phyloP scores from a whole-genome alignment of 2,888 invertebrate genomes.

The Nemapogon koenigi region DNA sequence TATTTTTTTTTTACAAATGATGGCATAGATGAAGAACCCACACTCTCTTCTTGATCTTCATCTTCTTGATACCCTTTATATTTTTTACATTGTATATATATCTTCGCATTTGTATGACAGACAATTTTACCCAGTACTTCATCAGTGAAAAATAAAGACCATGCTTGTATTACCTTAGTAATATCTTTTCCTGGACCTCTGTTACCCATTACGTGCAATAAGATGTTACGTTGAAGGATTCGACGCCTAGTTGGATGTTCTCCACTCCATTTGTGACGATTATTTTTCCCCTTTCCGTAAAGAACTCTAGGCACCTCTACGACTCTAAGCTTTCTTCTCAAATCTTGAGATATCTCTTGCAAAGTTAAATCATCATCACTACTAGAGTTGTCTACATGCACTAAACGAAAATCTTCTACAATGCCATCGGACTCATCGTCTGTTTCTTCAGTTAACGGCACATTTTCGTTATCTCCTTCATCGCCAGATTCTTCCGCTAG shows the following conservation, averaged over 20 bases:
- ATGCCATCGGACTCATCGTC: slow-evolving; percentile 7
- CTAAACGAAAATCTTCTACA: slow-evolving; percentile 7
- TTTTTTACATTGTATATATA: slow-evolving; percentile 1
- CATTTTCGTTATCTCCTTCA: slow-evolving; percentile 1
- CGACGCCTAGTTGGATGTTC: background rate
- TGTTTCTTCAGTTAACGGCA: background rate
- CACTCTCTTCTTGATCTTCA: slow-evolving; percentile 6
- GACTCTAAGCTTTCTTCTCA: background rate
- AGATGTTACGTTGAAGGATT: slow-evolving; percentile 7
- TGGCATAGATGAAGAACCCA: background rate
- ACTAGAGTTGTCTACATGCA: background rate
- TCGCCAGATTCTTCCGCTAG: background rate
- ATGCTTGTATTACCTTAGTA: background rate
- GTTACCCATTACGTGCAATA: slow-evolving; percentile 8
- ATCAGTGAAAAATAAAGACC: background rate
- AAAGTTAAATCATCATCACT: slow-evolving; percentile 1
- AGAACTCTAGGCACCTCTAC: slow-evolving; percentile 1
- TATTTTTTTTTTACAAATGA: background rate
- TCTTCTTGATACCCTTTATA: slow-evolving; percentile 6
- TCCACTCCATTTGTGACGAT: slow-evolving; percentile 6
- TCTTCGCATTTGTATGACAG: slow-evolving; percentile 4
- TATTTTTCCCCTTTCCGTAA: slow-evolving; percentile 3
- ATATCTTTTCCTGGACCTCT: slow-evolving; percentile 8
- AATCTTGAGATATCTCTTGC: slow-evolving; percentile 1
- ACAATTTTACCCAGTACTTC: slow-evolving; percentile 2